Percentiles rank a stretch among this genome's conserved stretches.
phyloP scores from a whole-genome alignment of 2,797 vertebrate genomes.

The Erethizon dorsatum region DNA sequence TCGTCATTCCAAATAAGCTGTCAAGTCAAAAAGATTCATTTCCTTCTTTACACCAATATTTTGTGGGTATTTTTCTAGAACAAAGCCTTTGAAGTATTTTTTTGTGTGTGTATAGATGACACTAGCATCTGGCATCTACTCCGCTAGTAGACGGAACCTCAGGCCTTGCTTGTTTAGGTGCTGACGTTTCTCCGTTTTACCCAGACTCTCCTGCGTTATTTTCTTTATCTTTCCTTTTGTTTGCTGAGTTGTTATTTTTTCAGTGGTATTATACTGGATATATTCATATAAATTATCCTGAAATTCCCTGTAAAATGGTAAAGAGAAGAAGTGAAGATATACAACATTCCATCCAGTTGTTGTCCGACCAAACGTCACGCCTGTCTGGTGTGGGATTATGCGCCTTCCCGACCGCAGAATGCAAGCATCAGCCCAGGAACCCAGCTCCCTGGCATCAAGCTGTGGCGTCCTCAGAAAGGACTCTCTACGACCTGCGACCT shows the following conservation, averaged over 20 bases:
- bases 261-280: not conserved
- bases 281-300: not conserved
- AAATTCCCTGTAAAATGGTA: constrained; percentile 33
- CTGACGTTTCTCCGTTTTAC: not conserved
- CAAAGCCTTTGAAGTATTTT: not conserved
- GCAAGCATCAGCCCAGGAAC: not conserved
- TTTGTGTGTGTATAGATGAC: not conserved
- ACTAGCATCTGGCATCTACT: not conserved
- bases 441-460: not conserved
- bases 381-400: not conserved
- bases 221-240: not conserved
- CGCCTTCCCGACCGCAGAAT: not conserved
- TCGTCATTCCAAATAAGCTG: constrained; percentile 57
- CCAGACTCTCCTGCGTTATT: not conserved
- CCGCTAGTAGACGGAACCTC: not conserved
- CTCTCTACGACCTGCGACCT: not conserved
- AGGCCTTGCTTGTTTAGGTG: not conserved
- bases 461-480: not conserved
- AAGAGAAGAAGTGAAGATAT: not conserved
- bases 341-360: not conserved
- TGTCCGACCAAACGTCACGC: not conserved
- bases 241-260: constrained; percentile 2
- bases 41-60: not conserved
- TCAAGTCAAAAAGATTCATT: constrained; percentile 7
- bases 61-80: not conserved